These are phyloP conservation scores for Axis porcinus DNA, from an alignment of 2,113 vertebrate species.

Conservation along the genomic window DNA sequence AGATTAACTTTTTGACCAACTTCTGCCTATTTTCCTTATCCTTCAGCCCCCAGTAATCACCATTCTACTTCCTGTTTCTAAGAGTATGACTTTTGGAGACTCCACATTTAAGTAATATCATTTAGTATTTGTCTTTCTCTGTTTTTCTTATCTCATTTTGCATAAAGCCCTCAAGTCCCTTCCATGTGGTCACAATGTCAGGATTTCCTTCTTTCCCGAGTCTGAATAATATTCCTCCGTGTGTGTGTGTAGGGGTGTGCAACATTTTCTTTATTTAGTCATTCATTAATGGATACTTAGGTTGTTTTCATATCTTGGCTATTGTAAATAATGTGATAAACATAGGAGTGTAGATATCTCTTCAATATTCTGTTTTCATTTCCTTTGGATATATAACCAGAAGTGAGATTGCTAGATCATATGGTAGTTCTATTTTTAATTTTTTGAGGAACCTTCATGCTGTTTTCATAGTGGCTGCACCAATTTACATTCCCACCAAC, in stretches of 20 bases:
- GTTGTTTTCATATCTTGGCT: background rate
- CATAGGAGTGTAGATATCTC: background rate
- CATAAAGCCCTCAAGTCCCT: background rate
- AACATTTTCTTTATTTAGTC: background rate
- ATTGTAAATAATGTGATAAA: background rate
- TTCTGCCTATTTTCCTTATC: background rate
- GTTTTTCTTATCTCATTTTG: background rate
- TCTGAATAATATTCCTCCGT: background rate
- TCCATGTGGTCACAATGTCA: background rate
- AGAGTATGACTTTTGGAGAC: background rate
- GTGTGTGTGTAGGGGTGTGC: background rate
- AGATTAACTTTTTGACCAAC: background rate
- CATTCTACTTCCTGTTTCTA: background rate
- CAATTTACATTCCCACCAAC: background rate
- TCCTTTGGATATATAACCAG: background rate
- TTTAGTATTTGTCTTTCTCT: background rate
- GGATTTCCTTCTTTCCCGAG: background rate
- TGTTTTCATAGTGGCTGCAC: background rate
- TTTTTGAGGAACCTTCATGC: background rate
- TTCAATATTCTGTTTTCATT: background rate
- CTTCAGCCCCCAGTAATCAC: background rate
- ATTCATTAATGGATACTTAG: background rate
- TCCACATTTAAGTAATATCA: background rate
- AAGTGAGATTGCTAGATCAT: background rate
- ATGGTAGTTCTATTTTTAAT: background rate